A percentile compares a stretch with the other conserved stretches of the same genome.
Conservation (phyloP, 2,113 vertebrate species). For the Oreochromis aureus region DNA sequence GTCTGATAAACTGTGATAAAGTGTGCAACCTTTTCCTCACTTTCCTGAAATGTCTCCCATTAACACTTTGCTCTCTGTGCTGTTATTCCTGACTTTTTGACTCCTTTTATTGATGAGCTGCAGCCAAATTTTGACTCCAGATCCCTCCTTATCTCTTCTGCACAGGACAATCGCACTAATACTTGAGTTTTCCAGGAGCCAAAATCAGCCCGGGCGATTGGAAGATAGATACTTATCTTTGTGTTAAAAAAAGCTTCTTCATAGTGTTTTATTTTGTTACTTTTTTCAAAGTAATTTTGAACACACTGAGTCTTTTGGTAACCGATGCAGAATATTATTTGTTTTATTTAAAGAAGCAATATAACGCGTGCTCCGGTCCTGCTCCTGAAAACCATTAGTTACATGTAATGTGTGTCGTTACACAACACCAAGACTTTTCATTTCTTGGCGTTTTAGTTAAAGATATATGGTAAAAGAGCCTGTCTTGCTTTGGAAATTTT, state of each 20-base stretch:
- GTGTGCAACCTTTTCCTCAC: neutral
- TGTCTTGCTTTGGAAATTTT: neutral
- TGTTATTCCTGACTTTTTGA: neutral
- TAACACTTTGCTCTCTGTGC: neutral
- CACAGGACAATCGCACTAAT: neutral
- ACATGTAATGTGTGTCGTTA: neutral
- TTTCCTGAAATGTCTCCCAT: neutral
- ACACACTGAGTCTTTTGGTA: neutral
- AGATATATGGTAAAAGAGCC: neutral
- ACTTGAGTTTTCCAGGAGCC: neutral
- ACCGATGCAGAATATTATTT: neutral
- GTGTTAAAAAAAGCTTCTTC: neutral
- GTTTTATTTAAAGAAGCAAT: neutral
- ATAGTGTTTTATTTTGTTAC: neutral
- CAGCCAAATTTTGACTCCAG: neutral
- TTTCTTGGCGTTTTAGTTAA: neutral
- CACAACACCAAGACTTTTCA: neutral
- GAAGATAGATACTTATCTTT: neutral
- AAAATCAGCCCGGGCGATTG: neutral
- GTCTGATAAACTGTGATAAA: neutral
- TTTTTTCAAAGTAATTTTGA: neutral
- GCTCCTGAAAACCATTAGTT: neutral
- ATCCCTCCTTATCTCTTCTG: neutral
- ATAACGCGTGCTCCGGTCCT: neutral
- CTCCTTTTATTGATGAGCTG: neutral